These are phyloP conservation scores for Ctenoplectra terminalis DNA, from an alignment of 1,140 invertebrate genomes.

Conservation along the genomic window DNA sequence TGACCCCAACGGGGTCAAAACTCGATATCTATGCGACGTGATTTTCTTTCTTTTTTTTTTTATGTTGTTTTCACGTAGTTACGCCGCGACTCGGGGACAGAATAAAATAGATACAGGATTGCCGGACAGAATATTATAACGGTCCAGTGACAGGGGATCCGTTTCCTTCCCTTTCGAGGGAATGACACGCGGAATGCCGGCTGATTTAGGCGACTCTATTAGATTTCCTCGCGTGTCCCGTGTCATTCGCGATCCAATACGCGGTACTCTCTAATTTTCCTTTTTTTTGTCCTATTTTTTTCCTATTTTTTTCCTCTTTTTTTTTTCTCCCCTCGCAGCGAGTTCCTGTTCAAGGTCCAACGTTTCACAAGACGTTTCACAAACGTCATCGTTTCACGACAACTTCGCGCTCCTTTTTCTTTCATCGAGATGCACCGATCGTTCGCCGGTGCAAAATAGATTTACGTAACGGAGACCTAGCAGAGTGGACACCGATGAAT, in stretches of 20 bases:
- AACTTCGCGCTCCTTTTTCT: not conserved
- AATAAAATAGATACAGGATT: slow-evolving; percentile 70
- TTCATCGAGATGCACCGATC: not conserved
- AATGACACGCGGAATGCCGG: slow-evolving; percentile 62
- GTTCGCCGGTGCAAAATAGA: slow-evolving; percentile 9
- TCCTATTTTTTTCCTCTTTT: not conserved
- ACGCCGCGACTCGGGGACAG: slow-evolving; percentile 62
- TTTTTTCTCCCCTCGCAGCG: not conserved
- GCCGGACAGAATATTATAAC: slow-evolving; percentile 79
- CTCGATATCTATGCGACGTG: slow-evolving; percentile 68
- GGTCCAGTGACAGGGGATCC: slow-evolving; percentile 73
- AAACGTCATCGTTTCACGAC: slow-evolving; percentile 1
- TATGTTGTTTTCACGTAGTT: slow-evolving; percentile 77
- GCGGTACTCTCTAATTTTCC: slow-evolving; percentile 8
- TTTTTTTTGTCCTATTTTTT: not conserved
- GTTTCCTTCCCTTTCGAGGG: slow-evolving; percentile 29
- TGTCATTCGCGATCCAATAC: not conserved
- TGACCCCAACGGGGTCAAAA: slow-evolving; percentile 77
- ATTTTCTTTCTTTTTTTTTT: slow-evolving; percentile 64
- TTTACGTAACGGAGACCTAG: slow-evolving; percentile 20
- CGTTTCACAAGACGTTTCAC: not conserved
- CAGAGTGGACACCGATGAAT: not conserved
- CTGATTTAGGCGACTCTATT: slow-evolving; percentile 60
- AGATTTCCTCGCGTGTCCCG: slow-evolving; percentile 48
- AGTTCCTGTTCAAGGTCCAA: not conserved